Conservation (phyloP, 2,888 invertebrate genomes). For the Hemithea aestivaria region DNA sequence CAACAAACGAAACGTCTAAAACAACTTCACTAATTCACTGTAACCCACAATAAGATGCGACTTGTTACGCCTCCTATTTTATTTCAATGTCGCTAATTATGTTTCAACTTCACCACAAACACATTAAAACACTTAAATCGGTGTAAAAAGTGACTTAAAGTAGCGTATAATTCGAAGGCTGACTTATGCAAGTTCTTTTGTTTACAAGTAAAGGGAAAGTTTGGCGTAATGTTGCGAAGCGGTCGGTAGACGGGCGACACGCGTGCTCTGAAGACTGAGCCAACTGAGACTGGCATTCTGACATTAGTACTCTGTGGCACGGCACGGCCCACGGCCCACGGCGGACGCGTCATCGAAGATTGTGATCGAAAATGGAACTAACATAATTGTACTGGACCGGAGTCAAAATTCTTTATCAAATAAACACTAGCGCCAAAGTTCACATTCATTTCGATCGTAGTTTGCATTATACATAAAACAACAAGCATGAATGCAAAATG, state of each 20-base stretch:
- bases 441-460: too few species aligned
- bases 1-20: background rate
- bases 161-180: background rate
- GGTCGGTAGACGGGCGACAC: conserved; percentile 1
- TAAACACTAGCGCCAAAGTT: too few species aligned
- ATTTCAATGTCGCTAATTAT: conserved; percentile 5
- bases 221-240: conserved; percentile 5
- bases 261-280: conserved; percentile 9
- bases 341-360: too few species aligned
- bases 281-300: background rate
- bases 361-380: too few species aligned
- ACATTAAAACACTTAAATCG: background rate
- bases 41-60: background rate
- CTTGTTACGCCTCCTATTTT: conserved; percentile 1
- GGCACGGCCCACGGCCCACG: too few species aligned
- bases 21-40: conserved; percentile 1
- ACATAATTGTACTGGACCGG: too few species aligned
- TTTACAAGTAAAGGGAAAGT: conserved; percentile 16
- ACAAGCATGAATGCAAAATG: too few species aligned
- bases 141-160: conserved; percentile 1
- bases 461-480: too few species aligned
- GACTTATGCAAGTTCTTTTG: conserved; percentile 7
- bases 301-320: conserved; percentile 5
- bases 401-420: too few species aligned
- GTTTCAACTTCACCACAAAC: conserved; percentile 3